Evolutionary conservation across 2,888 invertebrate genomes (phyloP), one percentile per base, ranked within the genome.

Genomic region (Metalampra italica): DNA sequence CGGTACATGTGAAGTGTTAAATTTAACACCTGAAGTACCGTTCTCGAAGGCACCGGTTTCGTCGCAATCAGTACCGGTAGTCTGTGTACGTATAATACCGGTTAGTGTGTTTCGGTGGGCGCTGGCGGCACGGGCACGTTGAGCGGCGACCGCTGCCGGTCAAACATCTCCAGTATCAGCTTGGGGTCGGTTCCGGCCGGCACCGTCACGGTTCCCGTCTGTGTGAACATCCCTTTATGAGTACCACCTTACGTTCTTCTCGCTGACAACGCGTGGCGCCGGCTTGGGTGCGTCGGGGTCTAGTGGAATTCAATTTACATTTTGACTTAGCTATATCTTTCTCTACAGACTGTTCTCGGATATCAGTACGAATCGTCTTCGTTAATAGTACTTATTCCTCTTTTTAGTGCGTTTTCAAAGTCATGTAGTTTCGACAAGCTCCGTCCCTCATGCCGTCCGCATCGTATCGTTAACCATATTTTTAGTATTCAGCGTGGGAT

Each of bases 91-190:
- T 39, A 14, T 2, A 39, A 13, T 39, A 15, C 15, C 41, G 41
- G 45, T 38, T 67, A 73, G 60, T 78, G 69, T 37, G 76, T 67
- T 45, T 79, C 78, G 49, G 78, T 64, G 49, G 68, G 67, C 49
- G 74, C 62, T 34, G 84, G 79, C 49, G 85, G 82, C 52, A 82
- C 76, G 49, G 90, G 90, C 50, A 81, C 83, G 60, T 74, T 49
- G 51, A 90, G 82, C 46, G 89, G 87, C 51, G 81, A 68, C 41
- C 90, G 79, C 56, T 86, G 88, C 13, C 89, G 82, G 79, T 90
- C 90, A 82, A 90, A 90, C 90, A 90, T 90, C 82, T 90, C 90
- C 60, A 90, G 82, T 64, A 90, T 90, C 66, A 88, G 83, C 79
- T 90, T 90, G 64, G 90, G 90, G 74, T 90, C 90, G 50, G 90